Conservation (phyloP, 2,113 vertebrate species). For the Aptenodytes forsteri region DNA sequence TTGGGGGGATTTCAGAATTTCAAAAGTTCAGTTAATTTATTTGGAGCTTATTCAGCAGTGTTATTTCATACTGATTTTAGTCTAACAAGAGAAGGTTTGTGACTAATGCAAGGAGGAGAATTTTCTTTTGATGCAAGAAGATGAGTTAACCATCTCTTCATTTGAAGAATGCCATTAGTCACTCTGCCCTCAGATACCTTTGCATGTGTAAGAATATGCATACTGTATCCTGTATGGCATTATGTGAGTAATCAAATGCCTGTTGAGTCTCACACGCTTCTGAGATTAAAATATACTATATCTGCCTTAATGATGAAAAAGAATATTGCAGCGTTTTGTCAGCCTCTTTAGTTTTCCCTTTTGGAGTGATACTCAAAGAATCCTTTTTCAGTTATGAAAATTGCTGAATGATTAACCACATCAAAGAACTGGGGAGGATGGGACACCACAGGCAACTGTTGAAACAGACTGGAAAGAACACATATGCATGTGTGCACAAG, state of each 20-base stretch:
- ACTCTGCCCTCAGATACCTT: not conserved
- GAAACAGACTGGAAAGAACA: not conserved
- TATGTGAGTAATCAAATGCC: not conserved
- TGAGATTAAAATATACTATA: not conserved
- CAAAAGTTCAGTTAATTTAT: not conserved
- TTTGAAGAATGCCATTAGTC: conserved; percentile 5
- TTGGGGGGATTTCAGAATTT: not conserved
- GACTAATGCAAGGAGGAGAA: not conserved
- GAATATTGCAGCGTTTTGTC: not conserved
- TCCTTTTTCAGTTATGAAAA: not conserved
- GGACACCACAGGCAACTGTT: rapidly evolving
- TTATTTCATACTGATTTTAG: not conserved
- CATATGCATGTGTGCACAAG: not conserved
- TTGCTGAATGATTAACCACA: not conserved
- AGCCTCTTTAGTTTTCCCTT: not conserved
- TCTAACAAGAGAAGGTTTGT: not conserved
- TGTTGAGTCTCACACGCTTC: not conserved
- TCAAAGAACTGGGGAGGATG: not conserved
- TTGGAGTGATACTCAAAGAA: not conserved
- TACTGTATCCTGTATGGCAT: not conserved
- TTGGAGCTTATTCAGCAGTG: not conserved
- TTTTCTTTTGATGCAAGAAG: conserved; percentile 4
- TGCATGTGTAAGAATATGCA: not conserved
- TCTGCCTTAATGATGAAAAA: not conserved
- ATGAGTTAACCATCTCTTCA: not conserved